Evolutionary conservation across 2,888 invertebrate genomes (phyloP), one percentile per base, ranked within the genome.

Genomic region (Nineta flava): DNA sequence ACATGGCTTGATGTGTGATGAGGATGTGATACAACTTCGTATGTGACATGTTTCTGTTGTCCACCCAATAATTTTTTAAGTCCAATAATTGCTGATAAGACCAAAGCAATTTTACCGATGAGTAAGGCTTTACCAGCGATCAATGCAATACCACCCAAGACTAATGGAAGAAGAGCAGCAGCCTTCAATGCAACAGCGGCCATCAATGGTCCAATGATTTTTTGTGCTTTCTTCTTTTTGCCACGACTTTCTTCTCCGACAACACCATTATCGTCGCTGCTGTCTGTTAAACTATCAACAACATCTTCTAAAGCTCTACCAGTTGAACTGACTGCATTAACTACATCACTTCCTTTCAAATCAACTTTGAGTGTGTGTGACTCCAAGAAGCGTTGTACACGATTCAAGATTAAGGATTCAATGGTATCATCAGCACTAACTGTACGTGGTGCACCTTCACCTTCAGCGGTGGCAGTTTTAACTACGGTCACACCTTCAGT

Each of bases 61-160:
- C 66, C 65, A 48, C 82, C 80, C 55, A 88, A 67, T 47, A 88
- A 70, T 64, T 88, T 88, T 74, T 87, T 87, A 64, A 88, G 67
- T 3, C 87, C 87, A 59, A 88, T 87, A 52, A 88, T 82, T 48
- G 84, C 83, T 1, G 87, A 86, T 46, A 88, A 72, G 44, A 88
- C 85, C 55, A 88, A 71, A 26, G 88, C 88, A 60, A 88, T 77
- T 69, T 88, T 88, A 63, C 88, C 88, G 60, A 88, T 81, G 55
- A 88, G 66, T 58, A 88, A 70, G 47, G 88, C 88, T 65, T 88
- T 88, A 51, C 88, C 88, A 53, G 88, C 88, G 59, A 88, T 85
- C 59, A 88, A 67, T 21, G 88, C 88, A 57, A 88, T 86, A 47
- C 81, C 85, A 48, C 86, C 87, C 43, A 90, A 75, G 2, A 84